Evolutionary conservation across 2,113 vertebrate genomes (phyloP), one percentile per base, ranked within the genome.

Genomic region (Corydoras maculifer): DNA sequence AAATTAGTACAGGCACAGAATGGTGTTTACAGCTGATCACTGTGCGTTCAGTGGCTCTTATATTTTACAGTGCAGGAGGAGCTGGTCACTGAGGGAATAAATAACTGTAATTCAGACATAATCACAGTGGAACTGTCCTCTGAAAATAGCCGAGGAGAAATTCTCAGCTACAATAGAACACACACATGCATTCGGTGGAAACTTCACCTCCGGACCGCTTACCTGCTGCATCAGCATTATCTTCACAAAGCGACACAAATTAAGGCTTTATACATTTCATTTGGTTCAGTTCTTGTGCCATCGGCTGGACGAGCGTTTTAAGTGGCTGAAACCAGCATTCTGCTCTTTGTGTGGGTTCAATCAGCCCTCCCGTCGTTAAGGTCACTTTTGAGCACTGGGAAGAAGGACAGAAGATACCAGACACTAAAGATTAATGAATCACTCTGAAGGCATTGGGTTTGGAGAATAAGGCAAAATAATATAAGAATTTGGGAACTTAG

Each of bases 61-160:
- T 15, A 43, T 35, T 49, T 58, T 53, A 67, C 53, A 77, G 62
- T 74, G 76, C 63, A 75, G 62, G 32, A 63, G 48, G 65, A 31
- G 63, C 55, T 65, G 13, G 51, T 68, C 58, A 74, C 51, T 48
- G n/a, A 15, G 15, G 32, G 43, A 61, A 49, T 53, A 8, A 50
- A 48, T 50, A 70, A 14, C 48, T 74, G 13, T 63, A 60, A 62
- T 58, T 43, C 43, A 25, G n/a, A 62, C 51, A 30, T 31, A 25
- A 48, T 71, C 72, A 75, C 68, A 78, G 72, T 74, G 48, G 48
- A 78, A 65, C 59, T 64, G 66, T 62, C 71, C n/a, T 62, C 18
- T 51, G 68, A 62, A 30, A 65, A 25, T n/a, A 62, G 48, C 54
- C 43, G 58, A 18, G 35, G n/a, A 57, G 0, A 9, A 50, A 60